Percentiles rank a stretch among this genome's conserved stretches.
Conservation (phyloP, 2,888 invertebrate genomes). For the Masnerella sp. region DNA sequence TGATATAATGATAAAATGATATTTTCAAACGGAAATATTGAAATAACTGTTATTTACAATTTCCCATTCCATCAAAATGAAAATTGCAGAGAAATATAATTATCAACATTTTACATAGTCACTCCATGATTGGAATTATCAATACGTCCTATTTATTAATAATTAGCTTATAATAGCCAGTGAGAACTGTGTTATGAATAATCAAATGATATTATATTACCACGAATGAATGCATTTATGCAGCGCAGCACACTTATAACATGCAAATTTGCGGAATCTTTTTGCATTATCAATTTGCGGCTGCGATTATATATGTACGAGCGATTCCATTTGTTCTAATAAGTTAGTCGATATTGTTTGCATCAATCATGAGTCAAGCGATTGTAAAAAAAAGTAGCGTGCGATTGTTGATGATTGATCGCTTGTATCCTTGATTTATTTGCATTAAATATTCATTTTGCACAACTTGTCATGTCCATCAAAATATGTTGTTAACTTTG, state of each 20-base stretch:
- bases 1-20: too few relatives aligned
- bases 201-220: constrained; percentile 36
- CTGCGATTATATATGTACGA: background rate
- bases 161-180: constrained; percentile 44
- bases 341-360: constrained; percentile 11
- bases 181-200: constrained; percentile 54
- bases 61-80: constrained; percentile 9
- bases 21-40: too few relatives aligned
- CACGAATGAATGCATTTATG: constrained; percentile 39
- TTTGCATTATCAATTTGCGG: constrained; percentile 28
- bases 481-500: too few relatives aligned
- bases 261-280: constrained; percentile 30
- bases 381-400: constrained; percentile 4
- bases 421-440: background rate
- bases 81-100: constrained; percentile 39
- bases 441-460: constrained; percentile 9
- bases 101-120: too few relatives aligned
- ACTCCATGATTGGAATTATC: constrained; percentile 46
- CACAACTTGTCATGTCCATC: too few relatives aligned
- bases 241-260: constrained; percentile 34
- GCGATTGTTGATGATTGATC: constrained; percentile 7
- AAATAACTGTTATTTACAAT: background rate
- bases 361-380: constrained; percentile 8
- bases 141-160: constrained; percentile 43
- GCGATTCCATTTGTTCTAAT: constrained; percentile 24